These are phyloP conservation scores for Hypothenemus hampei DNA, from an alignment of 1,140 invertebrate genomes.

Conservation along the genomic window DNA sequence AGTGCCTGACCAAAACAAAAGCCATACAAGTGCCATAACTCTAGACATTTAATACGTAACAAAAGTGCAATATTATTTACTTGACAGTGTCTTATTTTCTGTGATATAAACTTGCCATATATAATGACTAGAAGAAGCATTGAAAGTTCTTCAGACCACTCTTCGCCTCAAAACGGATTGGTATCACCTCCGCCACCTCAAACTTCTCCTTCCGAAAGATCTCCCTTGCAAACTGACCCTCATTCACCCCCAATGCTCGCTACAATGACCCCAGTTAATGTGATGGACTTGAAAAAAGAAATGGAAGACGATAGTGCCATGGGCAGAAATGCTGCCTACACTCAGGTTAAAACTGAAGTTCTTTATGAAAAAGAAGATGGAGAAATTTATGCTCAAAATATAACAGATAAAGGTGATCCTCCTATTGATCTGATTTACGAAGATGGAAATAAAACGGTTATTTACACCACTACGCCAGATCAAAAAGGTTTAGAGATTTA, in stretches of 20 bases:
- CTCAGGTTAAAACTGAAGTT: conserved; percentile 51
- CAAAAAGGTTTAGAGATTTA: conserved; percentile 49
- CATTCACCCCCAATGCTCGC: conserved; percentile 65
- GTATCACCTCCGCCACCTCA: conserved; percentile 41
- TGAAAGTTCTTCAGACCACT: conserved; percentile 35
- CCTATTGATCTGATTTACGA: conserved; percentile 76
- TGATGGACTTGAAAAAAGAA: conserved; percentile 58
- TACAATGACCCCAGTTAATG: conserved; percentile 70
- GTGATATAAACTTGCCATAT: conserved; percentile 40
- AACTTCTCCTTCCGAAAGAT: conserved; percentile 40
- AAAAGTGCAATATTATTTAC: conserved; percentile 42
- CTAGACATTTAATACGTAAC: conserved; percentile 36
- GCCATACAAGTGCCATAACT: conserved; percentile 43
- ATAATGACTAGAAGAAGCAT: conserved; percentile 40
- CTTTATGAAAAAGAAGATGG: conserved; percentile 51
- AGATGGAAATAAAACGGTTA: conserved; percentile 74
- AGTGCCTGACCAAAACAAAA: conserved; percentile 19
- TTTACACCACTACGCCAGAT: conserved; percentile 64
- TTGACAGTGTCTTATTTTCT: conserved; percentile 36
- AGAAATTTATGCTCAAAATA: conserved; percentile 54
- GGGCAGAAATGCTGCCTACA: conserved; percentile 54
- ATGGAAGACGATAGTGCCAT: conserved; percentile 50
- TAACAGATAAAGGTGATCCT: conserved; percentile 60
- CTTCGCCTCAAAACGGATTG: conserved; percentile 39
- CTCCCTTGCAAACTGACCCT: conserved; percentile 44